Evolutionary conservation across 2,888 invertebrate genomes (phyloP), one percentile per base, ranked within the genome.

Genomic region (Caenorhabditis macrosperma): DNA sequence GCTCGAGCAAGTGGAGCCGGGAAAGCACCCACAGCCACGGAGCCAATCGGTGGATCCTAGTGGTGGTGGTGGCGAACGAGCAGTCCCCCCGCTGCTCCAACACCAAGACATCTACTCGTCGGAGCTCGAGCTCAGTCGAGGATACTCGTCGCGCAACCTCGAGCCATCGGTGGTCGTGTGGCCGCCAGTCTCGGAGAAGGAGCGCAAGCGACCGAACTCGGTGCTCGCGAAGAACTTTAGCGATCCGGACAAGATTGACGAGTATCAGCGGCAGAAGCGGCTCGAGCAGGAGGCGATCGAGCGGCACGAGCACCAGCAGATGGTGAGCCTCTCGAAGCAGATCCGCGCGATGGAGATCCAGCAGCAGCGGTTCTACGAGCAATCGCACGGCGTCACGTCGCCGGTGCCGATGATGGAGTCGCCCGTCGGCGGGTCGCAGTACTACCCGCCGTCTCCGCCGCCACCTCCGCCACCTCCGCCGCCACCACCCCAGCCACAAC

Each of bases 131-230:
- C 67, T 87, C 22, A 68, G 83, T 17, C 68, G 75, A 17, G 82
- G 79, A 55, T 66, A 81, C 50, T 79, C 54, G 15, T 63, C 55
- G 6, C 33, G 67, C 10, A 77, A 67, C 7, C n/a, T 54, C 17
- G 84, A 83, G 3, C 80, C 82, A 26, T 76, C 82, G 5, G 87
- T 90, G 6, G 88, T 90, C n/a, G 85, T 90, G 24, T 90, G 89
- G 90, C 89, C 88, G 17, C 89, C 88, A n/a, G 55, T 61, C 0
- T 72, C 76, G n/a, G 81, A 82, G 10, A 80, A 83, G 17, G 80
- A 86, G 24, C 63, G 87, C 22, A 81, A 81, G 2, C 74, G 88
- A 6, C 82, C 86, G 0, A 81, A 82, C 9, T 89, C 87, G 9
- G 88, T 86, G 22, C 76, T 86, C 68, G 81, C 88, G 1, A 82